phyloP scores from a whole-genome alignment of 2,888 invertebrate genomes.

The Ichneumon xanthorius region DNA sequence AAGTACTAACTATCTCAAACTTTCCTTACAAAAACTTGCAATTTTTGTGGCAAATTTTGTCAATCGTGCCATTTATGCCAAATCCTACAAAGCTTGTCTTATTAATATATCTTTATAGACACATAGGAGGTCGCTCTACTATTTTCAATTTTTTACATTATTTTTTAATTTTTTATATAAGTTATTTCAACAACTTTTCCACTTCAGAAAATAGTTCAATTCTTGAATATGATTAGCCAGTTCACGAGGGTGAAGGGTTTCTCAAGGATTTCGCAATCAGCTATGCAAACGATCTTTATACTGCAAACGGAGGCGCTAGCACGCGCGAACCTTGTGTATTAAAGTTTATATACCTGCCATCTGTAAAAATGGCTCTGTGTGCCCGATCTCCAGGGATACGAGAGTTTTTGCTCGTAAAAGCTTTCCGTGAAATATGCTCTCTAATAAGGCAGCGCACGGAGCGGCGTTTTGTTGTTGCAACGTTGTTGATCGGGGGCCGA shows the following conservation, averaged over 20 bases:
- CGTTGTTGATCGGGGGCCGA: constrained; percentile 45
- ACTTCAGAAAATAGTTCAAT: constrained; percentile 23
- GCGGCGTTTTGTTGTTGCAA: constrained; percentile 55
- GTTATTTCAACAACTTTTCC: neutral
- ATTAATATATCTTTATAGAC: neutral
- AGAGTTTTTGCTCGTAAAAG: constrained; percentile 80
- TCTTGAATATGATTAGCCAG: constrained; percentile 38
- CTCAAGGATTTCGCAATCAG: constrained; percentile 76
- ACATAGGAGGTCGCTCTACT: neutral
- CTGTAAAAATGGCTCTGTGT: constrained; percentile 70
- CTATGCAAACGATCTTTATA: constrained; percentile 79
- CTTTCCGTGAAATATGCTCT: constrained; percentile 77
- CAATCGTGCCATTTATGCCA: neutral
- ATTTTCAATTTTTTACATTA: neutral
- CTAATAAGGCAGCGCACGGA: constrained; percentile 71
- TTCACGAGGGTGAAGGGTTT: constrained; percentile 28
- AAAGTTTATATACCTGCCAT: constrained; percentile 28
- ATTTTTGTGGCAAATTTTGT: neutral
- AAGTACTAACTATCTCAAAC: neutral
- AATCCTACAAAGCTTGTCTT: neutral
- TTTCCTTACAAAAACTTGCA: neutral
- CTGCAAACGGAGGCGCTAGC: constrained; percentile 63
- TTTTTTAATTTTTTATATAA: neutral
- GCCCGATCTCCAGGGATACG: constrained; percentile 4
- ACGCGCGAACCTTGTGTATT: constrained; percentile 52